A percentile compares a stretch with the other conserved stretches of the same genome.
phyloP scores from a whole-genome alignment of 2,888 invertebrate species.

The Podotricha telesiphe region DNA sequence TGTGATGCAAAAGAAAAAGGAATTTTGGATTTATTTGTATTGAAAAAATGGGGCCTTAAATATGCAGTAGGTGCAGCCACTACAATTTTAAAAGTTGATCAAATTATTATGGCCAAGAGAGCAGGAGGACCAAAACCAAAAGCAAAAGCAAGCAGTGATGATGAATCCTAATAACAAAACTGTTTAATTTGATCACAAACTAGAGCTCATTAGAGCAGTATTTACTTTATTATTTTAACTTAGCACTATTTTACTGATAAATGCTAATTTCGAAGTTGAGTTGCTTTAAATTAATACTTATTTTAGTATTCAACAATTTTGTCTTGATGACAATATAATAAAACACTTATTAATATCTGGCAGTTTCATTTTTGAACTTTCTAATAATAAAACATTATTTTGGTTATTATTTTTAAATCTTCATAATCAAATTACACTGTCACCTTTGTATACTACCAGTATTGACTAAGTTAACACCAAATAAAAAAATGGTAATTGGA shows the following conservation, averaged over 20 bases:
- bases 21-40: slow-evolving; percentile 91
- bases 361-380: neutral
- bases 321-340: slow-evolving; percentile 30
- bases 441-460: no score
- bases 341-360: slow-evolving; percentile 19
- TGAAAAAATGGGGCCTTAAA: slow-evolving; percentile 97
- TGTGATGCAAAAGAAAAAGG: slow-evolving; percentile 90
- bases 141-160: slow-evolving; percentile 87
- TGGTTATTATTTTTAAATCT: no score
- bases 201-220: slow-evolving; percentile 43
- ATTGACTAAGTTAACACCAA: no score
- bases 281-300: slow-evolving; percentile 35
- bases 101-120: slow-evolving; percentile 99
- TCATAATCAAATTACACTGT: no score
- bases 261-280: slow-evolving; percentile 36
- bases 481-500: no score
- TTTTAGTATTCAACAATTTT: slow-evolving; percentile 29
- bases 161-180: slow-evolving; percentile 84
- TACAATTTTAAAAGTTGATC: slow-evolving; percentile 96
- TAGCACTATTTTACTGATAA: slow-evolving; percentile 32
- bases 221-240: slow-evolving; percentile 42
- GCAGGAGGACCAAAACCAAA: slow-evolving; percentile 97
- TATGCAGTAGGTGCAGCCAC: slow-evolving; percentile 97
- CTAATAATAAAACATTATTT: no score
- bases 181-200: slow-evolving; percentile 43